These are phyloP conservation scores for Caenorhabditis sp. DNA, from an alignment of 2,888 invertebrate genomes.

Conservation along the genomic window DNA sequence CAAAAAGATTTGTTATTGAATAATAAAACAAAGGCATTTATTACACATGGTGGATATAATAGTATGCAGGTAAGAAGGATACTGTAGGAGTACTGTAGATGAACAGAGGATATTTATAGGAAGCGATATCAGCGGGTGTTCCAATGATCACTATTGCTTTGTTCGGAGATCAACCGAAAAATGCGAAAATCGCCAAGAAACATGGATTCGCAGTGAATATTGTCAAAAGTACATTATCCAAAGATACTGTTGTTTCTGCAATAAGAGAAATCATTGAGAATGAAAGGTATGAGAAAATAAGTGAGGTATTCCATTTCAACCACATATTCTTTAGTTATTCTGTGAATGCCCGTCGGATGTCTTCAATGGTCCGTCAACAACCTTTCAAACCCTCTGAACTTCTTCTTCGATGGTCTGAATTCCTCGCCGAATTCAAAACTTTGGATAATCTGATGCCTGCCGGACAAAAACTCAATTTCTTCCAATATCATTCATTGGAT, in stretches of 20 bases:
- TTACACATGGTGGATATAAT: slow-evolving; percentile 81
- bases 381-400: slow-evolving; percentile 53
- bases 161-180: slow-evolving; percentile 56
- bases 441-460: slow-evolving; percentile 51
- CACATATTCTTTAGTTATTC: too few relatives aligned
- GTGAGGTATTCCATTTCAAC: too few relatives aligned
- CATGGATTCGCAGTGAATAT: slow-evolving; percentile 47
- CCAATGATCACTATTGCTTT: slow-evolving; percentile 54
- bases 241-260: slow-evolving; percentile 26
- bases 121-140: slow-evolving; percentile 50
- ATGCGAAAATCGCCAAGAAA: slow-evolving; percentile 50
- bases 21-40: slow-evolving; percentile 79
- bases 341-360: slow-evolving; percentile 41
- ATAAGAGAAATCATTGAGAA: slow-evolving; percentile 17
- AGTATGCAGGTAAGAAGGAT: too few relatives aligned
- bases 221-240: slow-evolving; percentile 26
- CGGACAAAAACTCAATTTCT: slow-evolving; percentile 49
- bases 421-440: slow-evolving; percentile 57
- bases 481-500: slow-evolving; percentile 58
- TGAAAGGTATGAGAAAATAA: too few relatives aligned
- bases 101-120: too few relatives aligned
- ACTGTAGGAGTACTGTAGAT: too few relatives aligned
- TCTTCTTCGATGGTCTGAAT: slow-evolving; percentile 56
- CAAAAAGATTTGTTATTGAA: slow-evolving; percentile 73
- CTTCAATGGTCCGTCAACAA: slow-evolving; percentile 53